Evolutionary conservation across 2,888 invertebrate genomes (phyloP).

Genomic region (Drosophila engyochracea): DNA sequence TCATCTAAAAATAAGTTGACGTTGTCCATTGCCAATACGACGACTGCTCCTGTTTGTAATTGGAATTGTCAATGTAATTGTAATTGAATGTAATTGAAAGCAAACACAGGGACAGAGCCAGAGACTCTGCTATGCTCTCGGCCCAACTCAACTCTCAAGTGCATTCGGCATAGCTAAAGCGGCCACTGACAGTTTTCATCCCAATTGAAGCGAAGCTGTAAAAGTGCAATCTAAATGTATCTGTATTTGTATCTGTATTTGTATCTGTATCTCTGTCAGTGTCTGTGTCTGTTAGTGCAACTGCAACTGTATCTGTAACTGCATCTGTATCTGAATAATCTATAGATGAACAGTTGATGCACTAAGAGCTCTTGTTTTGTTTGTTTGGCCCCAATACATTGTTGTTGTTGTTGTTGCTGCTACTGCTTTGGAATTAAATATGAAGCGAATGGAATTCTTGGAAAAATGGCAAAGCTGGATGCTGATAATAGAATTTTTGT

Average conservation of each 20-base stretch:
- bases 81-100: conserved; percentile 70
- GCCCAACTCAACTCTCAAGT: conserved; percentile 49
- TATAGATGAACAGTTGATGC: conserved; percentile 8
- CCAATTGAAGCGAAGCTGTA: conserved; percentile 64
- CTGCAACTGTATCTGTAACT: conserved; percentile 5
- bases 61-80: conserved; percentile 27
- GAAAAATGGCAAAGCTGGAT: conserved; percentile 31
- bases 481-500: conserved; percentile 56
- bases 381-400: conserved; percentile 47
- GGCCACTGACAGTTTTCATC: conserved; percentile 50
- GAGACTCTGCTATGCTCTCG: conserved; percentile 14
- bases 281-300: conserved; percentile 1
- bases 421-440: conserved; percentile 25
- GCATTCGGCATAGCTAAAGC: conserved; percentile 46
- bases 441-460: conserved; percentile 55
- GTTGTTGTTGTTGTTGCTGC: conserved; percentile 6
- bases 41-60: conserved; percentile 16
- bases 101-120: conserved; percentile 22
- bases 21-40: conserved; percentile 10
- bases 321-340: conserved; percentile 14
- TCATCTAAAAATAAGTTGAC: conserved; percentile 60
- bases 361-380: not conserved
- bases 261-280: conserved; percentile 9
- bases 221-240: conserved; percentile 63
- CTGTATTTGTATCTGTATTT: not conserved